Evolutionary conservation across 2,797 vertebrate species (phyloP).

Genomic region (Argyrosomus regius): DNA sequence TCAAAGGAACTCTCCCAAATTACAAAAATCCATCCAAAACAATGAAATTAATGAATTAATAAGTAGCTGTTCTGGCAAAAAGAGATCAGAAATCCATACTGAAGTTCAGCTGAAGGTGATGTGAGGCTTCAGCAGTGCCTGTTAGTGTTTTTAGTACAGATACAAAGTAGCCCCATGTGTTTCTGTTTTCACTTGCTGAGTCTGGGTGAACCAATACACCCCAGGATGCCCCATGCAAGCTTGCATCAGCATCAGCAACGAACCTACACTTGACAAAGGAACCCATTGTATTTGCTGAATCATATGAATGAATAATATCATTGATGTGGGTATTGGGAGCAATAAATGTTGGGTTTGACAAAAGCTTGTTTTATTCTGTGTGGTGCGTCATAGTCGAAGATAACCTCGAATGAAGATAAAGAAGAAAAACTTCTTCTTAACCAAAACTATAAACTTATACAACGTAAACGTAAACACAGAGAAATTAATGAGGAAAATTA

Average conservation of each 20-base stretch:
- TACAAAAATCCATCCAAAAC: too few species aligned
- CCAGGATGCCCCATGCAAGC: too few species aligned
- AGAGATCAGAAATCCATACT: too few species aligned
- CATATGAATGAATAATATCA: not conserved
- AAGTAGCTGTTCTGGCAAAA: too few species aligned
- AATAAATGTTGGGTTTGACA: not conserved
- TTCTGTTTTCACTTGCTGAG: not conserved
- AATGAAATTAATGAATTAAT: too few species aligned
- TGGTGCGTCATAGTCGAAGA: not conserved
- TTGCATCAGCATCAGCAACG: too few species aligned
- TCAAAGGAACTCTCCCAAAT: too few species aligned
- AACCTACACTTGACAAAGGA: not conserved
- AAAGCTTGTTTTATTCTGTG: not conserved
- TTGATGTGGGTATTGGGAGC: too few species aligned
- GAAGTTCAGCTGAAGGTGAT: too few species aligned
- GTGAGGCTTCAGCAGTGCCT: not conserved
- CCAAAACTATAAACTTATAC: too few species aligned
- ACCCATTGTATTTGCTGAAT: too few species aligned
- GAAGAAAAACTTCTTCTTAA: not conserved
- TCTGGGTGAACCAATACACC: too few species aligned
- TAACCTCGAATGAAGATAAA: not conserved
- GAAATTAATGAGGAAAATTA: not conserved
- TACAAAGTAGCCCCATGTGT: not conserved
- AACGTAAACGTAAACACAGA: not conserved
- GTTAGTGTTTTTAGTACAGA: not conserved